Conservation (phyloP, 2,888 invertebrate species). For the Ormyrus rosae region DNA sequence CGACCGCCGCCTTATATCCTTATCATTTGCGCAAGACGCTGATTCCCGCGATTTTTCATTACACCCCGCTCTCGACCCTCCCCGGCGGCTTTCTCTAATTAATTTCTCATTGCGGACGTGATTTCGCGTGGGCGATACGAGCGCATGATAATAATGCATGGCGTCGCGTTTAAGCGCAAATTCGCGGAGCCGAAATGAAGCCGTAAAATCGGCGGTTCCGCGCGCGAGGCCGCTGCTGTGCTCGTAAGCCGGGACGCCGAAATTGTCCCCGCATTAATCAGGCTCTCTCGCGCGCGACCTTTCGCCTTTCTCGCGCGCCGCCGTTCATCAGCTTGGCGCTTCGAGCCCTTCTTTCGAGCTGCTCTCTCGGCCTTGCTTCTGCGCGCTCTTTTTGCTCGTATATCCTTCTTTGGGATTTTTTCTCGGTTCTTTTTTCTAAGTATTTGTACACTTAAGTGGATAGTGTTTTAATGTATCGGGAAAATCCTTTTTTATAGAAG, state of each 20-base stretch:
- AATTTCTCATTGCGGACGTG: neutral
- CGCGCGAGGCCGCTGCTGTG: neutral
- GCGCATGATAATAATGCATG: neutral
- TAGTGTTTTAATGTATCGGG: too few species aligned
- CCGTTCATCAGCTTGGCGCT: slow-evolving; percentile 17
- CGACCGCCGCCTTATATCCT: too few species aligned
- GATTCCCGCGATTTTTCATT: too few species aligned
- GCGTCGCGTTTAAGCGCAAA: neutral
- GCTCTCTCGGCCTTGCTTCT: neutral
- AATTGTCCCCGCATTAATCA: slow-evolving; percentile 24
- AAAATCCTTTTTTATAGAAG: too few species aligned
- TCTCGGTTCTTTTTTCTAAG: too few species aligned
- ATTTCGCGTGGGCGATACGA: neutral
- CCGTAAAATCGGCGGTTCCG: slow-evolving; percentile 16
- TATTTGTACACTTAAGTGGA: neutral
- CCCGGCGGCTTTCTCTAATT: neutral
- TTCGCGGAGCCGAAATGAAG: slow-evolving; percentile 25
- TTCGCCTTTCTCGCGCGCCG: neutral
- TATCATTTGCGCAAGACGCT: too few species aligned
- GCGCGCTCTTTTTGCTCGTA: neutral
- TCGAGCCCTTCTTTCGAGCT: neutral
- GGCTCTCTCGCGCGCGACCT: neutral
- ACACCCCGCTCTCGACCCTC: too few species aligned
- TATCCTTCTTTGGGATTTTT: neutral
- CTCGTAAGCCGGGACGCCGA: neutral